phyloP scores from a whole-genome alignment of 2,797 vertebrate species.

The Acrossocheilus fasciatus region DNA sequence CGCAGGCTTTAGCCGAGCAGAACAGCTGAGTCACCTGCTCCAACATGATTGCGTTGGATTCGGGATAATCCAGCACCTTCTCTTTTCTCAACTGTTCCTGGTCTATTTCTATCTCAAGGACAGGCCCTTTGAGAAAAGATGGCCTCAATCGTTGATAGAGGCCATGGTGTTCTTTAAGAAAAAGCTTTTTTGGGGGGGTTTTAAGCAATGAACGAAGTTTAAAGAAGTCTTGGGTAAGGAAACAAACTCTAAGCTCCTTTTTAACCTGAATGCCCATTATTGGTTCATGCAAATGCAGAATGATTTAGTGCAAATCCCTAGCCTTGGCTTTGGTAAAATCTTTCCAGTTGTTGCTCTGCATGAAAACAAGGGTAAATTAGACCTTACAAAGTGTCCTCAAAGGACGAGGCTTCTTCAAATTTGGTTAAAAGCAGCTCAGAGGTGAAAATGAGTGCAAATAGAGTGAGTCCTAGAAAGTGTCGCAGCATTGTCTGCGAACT shows the following conservation, averaged over 20 bases:
- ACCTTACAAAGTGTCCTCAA: not conserved
- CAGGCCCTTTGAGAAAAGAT: conserved; percentile 44
- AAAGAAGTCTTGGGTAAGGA: not conserved
- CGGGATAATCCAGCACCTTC: conserved; percentile 45
- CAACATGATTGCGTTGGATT: conserved; percentile 24
- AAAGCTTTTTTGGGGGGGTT: conserved; percentile 4
- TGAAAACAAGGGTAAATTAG: conserved; percentile 24
- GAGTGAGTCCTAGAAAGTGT: not conserved
- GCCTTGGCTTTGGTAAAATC: not conserved
- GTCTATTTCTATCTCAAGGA: conserved; percentile 53
- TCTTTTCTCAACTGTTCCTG: conserved; percentile 34
- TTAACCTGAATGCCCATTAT: conserved; percentile 17
- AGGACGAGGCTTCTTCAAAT: not conserved
- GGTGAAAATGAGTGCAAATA: conserved; percentile 8
- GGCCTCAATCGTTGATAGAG: conserved; percentile 50
- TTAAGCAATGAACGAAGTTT: not conserved
- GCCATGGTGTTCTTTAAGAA: conserved; percentile 44
- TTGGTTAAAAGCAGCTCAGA: not conserved
- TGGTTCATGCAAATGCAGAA: conserved; percentile 18
- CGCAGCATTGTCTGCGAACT: not conserved
- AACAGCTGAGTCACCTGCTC: conserved; percentile 43
- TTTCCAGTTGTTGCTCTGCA: conserved; percentile 15
- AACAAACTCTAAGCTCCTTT: conserved; percentile 11
- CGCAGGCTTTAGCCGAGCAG: not conserved
- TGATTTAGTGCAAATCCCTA: conserved; percentile 12